Evolutionary conservation across 2,888 invertebrate species (phyloP).

Genomic region (Phoenoteleia sp.): DNA sequence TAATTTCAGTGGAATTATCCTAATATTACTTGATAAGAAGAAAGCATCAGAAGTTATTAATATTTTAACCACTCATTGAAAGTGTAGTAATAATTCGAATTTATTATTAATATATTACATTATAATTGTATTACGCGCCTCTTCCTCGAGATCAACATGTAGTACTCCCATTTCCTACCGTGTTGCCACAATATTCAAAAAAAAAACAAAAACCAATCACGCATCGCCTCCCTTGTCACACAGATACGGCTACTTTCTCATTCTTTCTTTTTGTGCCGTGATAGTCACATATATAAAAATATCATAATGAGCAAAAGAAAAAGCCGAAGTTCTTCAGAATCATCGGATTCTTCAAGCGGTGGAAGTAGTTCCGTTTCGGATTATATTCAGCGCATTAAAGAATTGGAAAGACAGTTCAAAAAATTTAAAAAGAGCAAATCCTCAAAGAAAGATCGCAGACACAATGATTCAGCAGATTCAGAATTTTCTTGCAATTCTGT

Average conservation of each 20-base stretch:
- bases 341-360: not conserved
- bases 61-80: too few relatives aligned
- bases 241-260: too few relatives aligned
- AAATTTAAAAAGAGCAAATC: not conserved
- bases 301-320: not conserved
- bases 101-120: too few relatives aligned
- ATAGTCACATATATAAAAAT: not conserved
- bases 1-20: too few relatives aligned
- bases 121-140: slow-evolving; percentile 30
- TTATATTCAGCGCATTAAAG: too few relatives aligned
- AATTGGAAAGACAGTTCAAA: not conserved
- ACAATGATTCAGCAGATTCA: not conserved
- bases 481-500: too few relatives aligned
- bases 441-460: not conserved
- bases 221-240: not conserved
- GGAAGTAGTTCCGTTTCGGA: not conserved
- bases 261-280: slow-evolving; percentile 28
- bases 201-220: not conserved
- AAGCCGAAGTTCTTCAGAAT: not conserved
- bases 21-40: too few relatives aligned
- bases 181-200: slow-evolving; percentile 14
- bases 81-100: too few relatives aligned
- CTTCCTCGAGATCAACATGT: slow-evolving; percentile 29
- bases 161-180: slow-evolving; percentile 14
- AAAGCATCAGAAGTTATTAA: too few relatives aligned